Percentiles rank a stretch among this genome's conserved stretches.
These are phyloP conservation scores for Desmophyllum pertusum DNA, from an alignment of 92 coral and sea anemone species.

Conservation along the genomic window DNA sequence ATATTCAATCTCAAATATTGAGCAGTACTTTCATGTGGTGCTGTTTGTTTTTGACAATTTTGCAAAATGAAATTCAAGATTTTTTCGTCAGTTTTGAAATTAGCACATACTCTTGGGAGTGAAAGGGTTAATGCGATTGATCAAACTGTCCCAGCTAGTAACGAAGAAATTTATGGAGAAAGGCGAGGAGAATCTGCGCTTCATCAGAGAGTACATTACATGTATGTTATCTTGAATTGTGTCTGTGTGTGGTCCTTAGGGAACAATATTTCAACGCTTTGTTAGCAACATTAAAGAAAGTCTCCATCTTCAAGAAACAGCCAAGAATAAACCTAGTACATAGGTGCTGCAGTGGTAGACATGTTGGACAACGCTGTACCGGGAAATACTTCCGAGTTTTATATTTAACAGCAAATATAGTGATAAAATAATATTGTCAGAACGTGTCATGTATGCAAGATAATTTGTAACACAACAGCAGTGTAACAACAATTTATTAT, in stretches of 20 bases:
- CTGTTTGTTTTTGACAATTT: too few species aligned
- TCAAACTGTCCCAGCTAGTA: neutral
- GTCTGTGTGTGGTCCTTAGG: neutral
- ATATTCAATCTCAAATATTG: too few species aligned
- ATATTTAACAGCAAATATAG: neutral
- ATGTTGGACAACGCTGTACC: neutral
- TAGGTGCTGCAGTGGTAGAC: neutral
- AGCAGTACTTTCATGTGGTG: too few species aligned
- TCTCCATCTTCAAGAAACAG: neutral
- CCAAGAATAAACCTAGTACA: neutral
- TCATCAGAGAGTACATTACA: neutral
- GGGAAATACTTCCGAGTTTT: too few species aligned
- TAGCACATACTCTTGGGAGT: too few species aligned
- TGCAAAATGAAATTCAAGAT: too few species aligned
- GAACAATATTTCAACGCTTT: neutral
- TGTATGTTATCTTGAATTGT: neutral
- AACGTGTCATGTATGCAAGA: neutral
- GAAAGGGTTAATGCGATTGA: too few species aligned
- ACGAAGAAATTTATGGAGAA: neutral
- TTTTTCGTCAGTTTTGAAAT: too few species aligned
- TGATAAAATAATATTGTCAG: neutral
- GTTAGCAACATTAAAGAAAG: slow-evolving; percentile 6
- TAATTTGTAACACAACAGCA: neutral
- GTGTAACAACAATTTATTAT: neutral
- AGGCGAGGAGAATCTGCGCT: neutral